Evolutionary conservation across 2,113 vertebrate genomes (phyloP).

Genomic region (Macrotis lagotis): DNA sequence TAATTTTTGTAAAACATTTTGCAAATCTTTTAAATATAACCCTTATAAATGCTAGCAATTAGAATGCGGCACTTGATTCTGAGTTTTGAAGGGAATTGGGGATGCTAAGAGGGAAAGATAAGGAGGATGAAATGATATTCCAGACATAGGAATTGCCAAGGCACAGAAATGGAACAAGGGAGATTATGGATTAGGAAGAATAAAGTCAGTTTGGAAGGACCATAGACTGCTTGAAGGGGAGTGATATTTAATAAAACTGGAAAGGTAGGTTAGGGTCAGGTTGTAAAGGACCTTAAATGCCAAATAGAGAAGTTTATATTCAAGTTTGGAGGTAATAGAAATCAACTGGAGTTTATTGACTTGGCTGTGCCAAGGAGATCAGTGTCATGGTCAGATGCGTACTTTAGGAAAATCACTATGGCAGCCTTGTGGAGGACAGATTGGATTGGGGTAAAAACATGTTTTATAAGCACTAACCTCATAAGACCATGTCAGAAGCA

Average conservation of each 20-base stretch:
- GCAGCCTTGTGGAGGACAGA: not conserved
- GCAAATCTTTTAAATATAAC: no score
- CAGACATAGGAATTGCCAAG: not conserved
- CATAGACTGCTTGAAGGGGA: not conserved
- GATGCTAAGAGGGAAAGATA: not conserved
- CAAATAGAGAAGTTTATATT: not conserved
- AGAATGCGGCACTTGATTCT: not conserved
- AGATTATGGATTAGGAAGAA: not conserved
- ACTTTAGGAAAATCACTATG: not conserved
- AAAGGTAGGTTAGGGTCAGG: not conserved
- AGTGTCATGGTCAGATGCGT: not conserved
- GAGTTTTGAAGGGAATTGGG: not conserved
- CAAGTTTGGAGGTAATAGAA: not conserved
- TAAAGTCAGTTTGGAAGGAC: not conserved
- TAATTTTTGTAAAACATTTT: no score
- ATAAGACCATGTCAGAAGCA: not conserved
- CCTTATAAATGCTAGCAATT: no score
- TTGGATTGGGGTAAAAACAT: not conserved
- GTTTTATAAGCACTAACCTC: not conserved
- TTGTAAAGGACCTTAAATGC: not conserved
- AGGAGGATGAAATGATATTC: not conserved
- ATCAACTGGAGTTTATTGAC: not conserved
- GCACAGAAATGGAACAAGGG: not conserved
- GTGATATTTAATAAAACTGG: not conserved
- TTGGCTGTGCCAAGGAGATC: not conserved